Evolutionary conservation across 2,888 invertebrate species (phyloP).

Genomic region (Schizaphis graminum): DNA sequence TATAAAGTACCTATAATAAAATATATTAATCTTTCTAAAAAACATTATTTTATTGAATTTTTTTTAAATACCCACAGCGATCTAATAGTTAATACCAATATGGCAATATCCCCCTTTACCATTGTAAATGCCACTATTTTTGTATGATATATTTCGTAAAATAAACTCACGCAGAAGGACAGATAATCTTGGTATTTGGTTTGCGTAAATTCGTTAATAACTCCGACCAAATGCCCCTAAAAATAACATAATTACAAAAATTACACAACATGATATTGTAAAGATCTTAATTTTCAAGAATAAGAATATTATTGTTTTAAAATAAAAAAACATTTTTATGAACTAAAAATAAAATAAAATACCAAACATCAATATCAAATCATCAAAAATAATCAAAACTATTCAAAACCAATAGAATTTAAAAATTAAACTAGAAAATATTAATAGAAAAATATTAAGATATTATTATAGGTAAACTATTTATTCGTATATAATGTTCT

Average conservation of each 20-base stretch:
- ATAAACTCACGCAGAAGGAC: slow-evolving; percentile 85
- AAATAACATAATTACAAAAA: background rate
- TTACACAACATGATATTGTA: background rate
- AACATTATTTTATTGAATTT: background rate
- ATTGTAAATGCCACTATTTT: background rate
- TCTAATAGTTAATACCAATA: background rate
- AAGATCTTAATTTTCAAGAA: background rate
- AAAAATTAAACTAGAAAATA: background rate
- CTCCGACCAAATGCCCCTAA: slow-evolving; percentile 95
- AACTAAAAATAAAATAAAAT: too few species aligned
- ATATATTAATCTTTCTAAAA: background rate
- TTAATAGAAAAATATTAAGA: background rate
- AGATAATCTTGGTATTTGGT: slow-evolving; percentile 90
- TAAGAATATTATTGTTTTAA: background rate
- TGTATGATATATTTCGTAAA: background rate
- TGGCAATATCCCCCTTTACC: too few species aligned
- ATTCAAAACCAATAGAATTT: background rate
- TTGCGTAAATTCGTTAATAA: slow-evolving; percentile 85
- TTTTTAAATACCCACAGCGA: background rate
- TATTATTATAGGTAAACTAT: background rate
- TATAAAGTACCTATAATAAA: background rate
- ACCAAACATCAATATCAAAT: background rate
- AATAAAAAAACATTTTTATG: background rate
- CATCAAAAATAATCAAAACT: background rate
- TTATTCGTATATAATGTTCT: background rate